These are phyloP conservation scores for Hermaeophaga mercurialis DNA, from an alignment of 2,888 invertebrate genomes.

Conservation along the genomic window DNA sequence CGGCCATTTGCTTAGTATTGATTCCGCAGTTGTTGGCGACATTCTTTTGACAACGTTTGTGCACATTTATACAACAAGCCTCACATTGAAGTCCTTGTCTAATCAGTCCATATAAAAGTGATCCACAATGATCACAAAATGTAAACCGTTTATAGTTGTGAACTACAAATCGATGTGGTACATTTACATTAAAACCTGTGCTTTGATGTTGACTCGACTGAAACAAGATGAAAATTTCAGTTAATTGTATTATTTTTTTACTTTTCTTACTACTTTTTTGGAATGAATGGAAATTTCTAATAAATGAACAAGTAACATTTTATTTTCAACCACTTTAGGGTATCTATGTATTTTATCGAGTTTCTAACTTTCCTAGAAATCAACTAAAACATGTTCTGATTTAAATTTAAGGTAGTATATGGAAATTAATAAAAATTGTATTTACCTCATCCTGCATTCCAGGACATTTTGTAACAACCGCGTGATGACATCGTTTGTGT, in stretches of 20 bases:
- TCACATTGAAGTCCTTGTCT: constrained; percentile 97
- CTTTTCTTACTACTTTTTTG: no score
- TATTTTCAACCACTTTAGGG: no score
- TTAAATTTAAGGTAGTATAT: background rate
- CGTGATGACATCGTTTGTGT: constrained; percentile 97
- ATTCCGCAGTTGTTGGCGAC: constrained; percentile 99
- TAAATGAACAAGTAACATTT: no score
- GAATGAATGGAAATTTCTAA: no score
- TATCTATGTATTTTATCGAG: no score
- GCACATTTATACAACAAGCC: constrained; percentile 96
- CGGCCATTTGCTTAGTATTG: constrained; percentile 95
- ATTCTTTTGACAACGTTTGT: constrained; percentile 98
- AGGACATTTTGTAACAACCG: constrained; percentile 98
- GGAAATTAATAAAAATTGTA: no score
- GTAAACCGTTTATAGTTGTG: constrained; percentile 98
- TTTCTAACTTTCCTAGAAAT: background rate
- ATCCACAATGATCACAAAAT: constrained; percentile 99
- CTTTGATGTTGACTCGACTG: constrained; percentile 60
- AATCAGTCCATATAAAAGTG: constrained; percentile 93
- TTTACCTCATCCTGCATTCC: constrained; percentile 92
- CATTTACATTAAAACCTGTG: constrained; percentile 94
- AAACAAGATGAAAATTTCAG: constrained; percentile 7
- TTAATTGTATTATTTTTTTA: no score
- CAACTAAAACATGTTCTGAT: background rate
- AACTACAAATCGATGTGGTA: constrained; percentile 95